Base-by-base conservation (phyloP, 2,888 invertebrate genomes). In the Rhabditophanes sp. region DNA sequence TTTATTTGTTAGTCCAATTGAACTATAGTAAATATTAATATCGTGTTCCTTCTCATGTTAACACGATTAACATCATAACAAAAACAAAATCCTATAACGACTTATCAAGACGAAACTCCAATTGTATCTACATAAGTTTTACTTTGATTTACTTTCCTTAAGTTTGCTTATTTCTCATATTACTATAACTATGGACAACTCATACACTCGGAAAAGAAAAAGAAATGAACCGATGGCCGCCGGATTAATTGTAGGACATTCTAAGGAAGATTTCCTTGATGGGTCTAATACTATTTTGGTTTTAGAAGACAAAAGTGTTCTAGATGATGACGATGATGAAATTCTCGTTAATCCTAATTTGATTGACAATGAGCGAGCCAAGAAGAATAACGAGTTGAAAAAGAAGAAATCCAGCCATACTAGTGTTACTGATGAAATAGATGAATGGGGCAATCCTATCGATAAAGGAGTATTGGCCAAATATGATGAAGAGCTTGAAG, bases 401-500 rank as follows among this genome's bases (percentile, higher is more conserved):
- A 82, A 80, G 65, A 78, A 79, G 56, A 83, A 83, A 48, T 75
- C 77, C 2, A 69, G 74, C 24, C n/a, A n/a, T n/a, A n/a, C n/a
- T n/a, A n/a, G n/a, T n/a, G n/a, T n/a, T n/a, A n/a, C n/a, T n/a
- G 68, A 68, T 14, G 66, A 68, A 35, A 66, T 68, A 33, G 75
- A 75, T 55, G 71, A 72, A 44, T 69, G 67, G 50, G 74, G 74
- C 11, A 44, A 9, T 36, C 6, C 6, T 24, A 36, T 25, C 5
- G 17, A 11, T 20, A 15, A 25, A 15, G 25, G 25, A 22, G 25
- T 14, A 15, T 73, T 96, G 16, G 73, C 77, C 50, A 87, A 96
- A 70, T 93, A 96, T 65, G 87, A 93, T 66, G 87, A 87, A 60
- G 87, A 87, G 68, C 78, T 87, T 36, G 77, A 78, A 33, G 79